Percentiles rank a stretch among this genome's conserved stretches.
These are phyloP conservation scores for Esox lucius DNA, from an alignment of 2,797 vertebrate species.

Conservation along the genomic window DNA sequence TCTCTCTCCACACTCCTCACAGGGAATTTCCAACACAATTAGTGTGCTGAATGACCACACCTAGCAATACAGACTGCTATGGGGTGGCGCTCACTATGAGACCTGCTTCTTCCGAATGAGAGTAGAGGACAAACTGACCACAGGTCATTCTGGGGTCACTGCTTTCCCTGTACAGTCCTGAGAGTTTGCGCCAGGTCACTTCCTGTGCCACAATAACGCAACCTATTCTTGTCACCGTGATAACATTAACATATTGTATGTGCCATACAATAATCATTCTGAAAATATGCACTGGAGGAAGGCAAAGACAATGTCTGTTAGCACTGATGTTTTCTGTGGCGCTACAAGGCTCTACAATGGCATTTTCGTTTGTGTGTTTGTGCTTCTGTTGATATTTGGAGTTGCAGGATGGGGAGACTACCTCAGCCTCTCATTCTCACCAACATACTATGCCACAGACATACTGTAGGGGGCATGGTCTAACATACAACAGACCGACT, in stretches of 20 bases:
- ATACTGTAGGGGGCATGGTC: no score
- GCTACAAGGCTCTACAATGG: constrained; percentile 69
- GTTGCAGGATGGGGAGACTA: constrained; percentile 34
- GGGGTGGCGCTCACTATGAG: constrained; percentile 25
- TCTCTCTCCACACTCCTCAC: constrained; percentile 27
- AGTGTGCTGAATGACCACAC: constrained; percentile 46
- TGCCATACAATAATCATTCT: constrained; percentile 78
- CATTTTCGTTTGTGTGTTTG: constrained; percentile 67
- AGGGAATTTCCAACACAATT: constrained; percentile 64
- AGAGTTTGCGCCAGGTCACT: constrained; percentile 68
- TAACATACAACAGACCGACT: no score
- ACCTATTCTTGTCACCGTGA: constrained; percentile 62
- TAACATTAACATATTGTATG: constrained; percentile 73
- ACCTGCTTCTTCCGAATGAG: constrained; percentile 45
- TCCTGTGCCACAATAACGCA: constrained; percentile 71
- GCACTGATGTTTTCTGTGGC: constrained; percentile 61
- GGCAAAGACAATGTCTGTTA: constrained; percentile 78
- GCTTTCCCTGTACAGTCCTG: constrained; percentile 71
- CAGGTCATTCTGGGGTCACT: constrained; percentile 65
- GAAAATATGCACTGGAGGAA: constrained; percentile 70
- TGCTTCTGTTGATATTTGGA: constrained; percentile 43
- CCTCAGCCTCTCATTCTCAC: constrained; percentile 47
- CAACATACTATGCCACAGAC: neutral
- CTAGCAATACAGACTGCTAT: constrained; percentile 36
- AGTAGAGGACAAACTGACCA: constrained; percentile 50